Conservation (phyloP, 2,888 invertebrate genomes). For the Tuta absoluta region DNA sequence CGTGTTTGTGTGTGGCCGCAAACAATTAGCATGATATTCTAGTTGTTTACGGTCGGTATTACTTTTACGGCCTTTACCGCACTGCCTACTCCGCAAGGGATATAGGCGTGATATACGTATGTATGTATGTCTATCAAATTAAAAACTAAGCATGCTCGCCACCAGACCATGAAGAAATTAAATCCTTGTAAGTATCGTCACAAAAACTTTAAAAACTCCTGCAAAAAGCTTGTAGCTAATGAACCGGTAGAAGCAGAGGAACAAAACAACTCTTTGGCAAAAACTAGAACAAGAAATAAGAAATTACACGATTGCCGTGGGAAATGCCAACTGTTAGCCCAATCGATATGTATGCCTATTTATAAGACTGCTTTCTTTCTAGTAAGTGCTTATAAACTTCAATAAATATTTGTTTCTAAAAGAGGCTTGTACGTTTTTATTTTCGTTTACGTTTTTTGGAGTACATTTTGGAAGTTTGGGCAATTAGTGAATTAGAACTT, state of each 20-base stretch:
- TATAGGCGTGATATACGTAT: no score
- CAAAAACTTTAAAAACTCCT: not conserved
- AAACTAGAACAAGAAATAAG: not conserved
- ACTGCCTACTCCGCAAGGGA: no score
- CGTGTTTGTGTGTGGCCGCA: not conserved
- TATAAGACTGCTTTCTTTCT: not conserved
- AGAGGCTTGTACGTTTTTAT: no score
- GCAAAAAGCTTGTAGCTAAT: conserved; percentile 5
- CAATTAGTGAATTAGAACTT: no score
- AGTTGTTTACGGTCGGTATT: no score
- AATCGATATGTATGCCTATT: conserved; percentile 9
- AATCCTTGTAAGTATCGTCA: not conserved
- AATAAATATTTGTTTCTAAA: no score
- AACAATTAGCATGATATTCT: conserved; percentile 2
- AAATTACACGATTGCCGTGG: conserved; percentile 11
- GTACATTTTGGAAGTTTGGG: no score
- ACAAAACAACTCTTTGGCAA: not conserved
- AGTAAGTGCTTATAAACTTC: not conserved
- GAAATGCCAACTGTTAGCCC: conserved; percentile 21
- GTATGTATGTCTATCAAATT: no score
- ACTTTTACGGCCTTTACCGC: no score
- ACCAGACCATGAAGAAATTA: not conserved
- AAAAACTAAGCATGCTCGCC: no score
- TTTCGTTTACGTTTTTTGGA: no score
- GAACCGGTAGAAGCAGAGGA: conserved; percentile 1